Conservation (phyloP, 2,888 invertebrate species). For the Orchestes rusci region DNA sequence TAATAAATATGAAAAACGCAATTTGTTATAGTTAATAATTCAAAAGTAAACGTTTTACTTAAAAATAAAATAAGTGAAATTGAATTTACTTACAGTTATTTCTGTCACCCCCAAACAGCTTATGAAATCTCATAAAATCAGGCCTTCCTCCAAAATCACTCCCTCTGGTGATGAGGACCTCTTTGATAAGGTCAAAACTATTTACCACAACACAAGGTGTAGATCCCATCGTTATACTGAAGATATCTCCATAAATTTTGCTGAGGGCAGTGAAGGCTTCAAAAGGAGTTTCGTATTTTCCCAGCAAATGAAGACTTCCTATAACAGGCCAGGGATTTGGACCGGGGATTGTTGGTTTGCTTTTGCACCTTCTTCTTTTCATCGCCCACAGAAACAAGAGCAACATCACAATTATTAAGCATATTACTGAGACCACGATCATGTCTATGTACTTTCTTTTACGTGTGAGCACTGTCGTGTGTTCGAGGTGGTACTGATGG, state of each 20-base stretch:
- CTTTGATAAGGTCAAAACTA: constrained; percentile 62
- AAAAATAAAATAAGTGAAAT: too few relatives aligned
- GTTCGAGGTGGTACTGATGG: constrained; percentile 26
- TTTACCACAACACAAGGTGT: constrained; percentile 68
- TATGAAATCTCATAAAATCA: constrained; percentile 71
- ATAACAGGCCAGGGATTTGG: constrained; percentile 61
- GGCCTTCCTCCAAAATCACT: constrained; percentile 78
- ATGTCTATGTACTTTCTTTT: constrained; percentile 34
- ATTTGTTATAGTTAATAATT: too few relatives aligned
- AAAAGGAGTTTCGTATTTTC: constrained; percentile 59
- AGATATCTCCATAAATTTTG: constrained; percentile 65
- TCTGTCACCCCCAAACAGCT: constrained; percentile 75
- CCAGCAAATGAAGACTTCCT: constrained; percentile 63
- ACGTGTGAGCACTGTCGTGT: constrained; percentile 22
- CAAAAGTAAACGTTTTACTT: too few relatives aligned
- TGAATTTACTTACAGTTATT: constrained; percentile 83
- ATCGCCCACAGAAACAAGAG: constrained; percentile 32
- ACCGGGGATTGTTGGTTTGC: constrained; percentile 52
- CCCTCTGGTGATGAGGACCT: constrained; percentile 72
- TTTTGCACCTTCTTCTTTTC: constrained; percentile 26
- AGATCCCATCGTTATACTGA: constrained; percentile 59
- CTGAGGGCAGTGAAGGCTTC: constrained; percentile 64
- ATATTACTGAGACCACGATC: constrained; percentile 39
- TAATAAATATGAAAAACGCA: too few relatives aligned
- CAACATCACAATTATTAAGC: constrained; percentile 37